A percentile compares a stretch with the other conserved stretches of the same genome.
phyloP scores from a whole-genome alignment of 2,888 invertebrate species.

The Syrista parreyssii region DNA sequence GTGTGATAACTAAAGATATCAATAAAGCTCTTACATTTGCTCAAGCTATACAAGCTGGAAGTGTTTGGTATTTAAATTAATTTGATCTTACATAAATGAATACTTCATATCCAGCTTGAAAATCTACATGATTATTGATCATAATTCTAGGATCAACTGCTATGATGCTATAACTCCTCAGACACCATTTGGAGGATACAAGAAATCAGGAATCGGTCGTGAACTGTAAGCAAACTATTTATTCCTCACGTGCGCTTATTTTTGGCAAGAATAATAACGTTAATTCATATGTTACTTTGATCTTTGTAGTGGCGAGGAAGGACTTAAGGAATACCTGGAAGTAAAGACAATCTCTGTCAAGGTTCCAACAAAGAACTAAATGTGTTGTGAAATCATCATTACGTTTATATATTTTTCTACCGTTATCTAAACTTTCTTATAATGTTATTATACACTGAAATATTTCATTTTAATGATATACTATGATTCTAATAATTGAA shows the following conservation, averaged over 20 bases:
- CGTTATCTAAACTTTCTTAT: neutral
- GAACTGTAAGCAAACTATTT: conserved; percentile 67
- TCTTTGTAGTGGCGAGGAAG: conserved; percentile 79
- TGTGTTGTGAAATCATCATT: conserved; percentile 20
- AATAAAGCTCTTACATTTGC: conserved; percentile 69
- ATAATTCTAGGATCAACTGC: conserved; percentile 76
- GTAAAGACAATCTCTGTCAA: conserved; percentile 76
- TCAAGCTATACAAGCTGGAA: conserved; percentile 74
- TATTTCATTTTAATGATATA: neutral
- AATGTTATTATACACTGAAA: neutral
- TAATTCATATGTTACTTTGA: conserved; percentile 23
- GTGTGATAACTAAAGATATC: conserved; percentile 74
- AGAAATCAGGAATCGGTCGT: conserved; percentile 86
- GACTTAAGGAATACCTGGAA: conserved; percentile 82
- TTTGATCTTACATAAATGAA: conserved; percentile 11
- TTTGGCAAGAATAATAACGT: neutral
- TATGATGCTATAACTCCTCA: conserved; percentile 79
- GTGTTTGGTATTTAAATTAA: conserved; percentile 66
- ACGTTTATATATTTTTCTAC: conserved; percentile 15
- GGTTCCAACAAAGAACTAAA: conserved; percentile 4
- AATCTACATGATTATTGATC: neutral
- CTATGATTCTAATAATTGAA: neutral
- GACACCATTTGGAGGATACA: conserved; percentile 91
- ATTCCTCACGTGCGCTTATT: neutral
- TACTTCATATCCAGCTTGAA: neutral